These are phyloP conservation scores for Manduca sexta DNA, from an alignment of 1,140 invertebrate genomes.

Conservation along the genomic window DNA sequence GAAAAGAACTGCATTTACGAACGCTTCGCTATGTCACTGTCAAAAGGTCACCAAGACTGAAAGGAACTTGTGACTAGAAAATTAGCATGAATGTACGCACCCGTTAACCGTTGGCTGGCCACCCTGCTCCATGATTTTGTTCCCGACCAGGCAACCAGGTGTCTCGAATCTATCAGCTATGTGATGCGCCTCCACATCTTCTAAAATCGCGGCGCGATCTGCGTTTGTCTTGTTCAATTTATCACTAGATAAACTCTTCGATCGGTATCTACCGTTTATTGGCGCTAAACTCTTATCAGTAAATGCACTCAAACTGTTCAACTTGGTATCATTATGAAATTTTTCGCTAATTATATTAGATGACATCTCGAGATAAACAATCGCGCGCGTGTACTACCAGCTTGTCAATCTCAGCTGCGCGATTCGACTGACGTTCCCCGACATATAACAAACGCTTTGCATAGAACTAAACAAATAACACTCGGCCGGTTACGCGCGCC, in stretches of 20 bases:
- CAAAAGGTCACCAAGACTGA: neutral
- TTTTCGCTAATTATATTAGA: constrained; percentile 57
- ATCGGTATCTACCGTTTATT: constrained; percentile 49
- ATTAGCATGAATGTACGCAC: constrained; percentile 26
- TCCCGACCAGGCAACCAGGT: constrained; percentile 56
- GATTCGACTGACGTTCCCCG: constrained; percentile 39
- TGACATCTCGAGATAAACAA: constrained; percentile 54
- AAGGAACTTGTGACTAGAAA: neutral
- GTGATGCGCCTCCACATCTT: constrained; percentile 60
- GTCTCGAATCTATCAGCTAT: constrained; percentile 55
- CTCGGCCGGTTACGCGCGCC: constrained; percentile 35
- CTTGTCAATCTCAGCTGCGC: constrained; percentile 51
- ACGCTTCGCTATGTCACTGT: neutral
- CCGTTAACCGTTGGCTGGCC: constrained; percentile 33
- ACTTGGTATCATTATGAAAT: constrained; percentile 56
- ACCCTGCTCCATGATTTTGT: constrained; percentile 47
- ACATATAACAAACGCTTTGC: constrained; percentile 50
- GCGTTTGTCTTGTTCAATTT: constrained; percentile 61
- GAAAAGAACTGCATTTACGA: neutral
- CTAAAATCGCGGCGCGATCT: constrained; percentile 59
- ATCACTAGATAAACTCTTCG: constrained; percentile 67
- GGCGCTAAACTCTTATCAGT: constrained; percentile 51
- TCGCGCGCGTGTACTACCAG: constrained; percentile 36
- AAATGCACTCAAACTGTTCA: constrained; percentile 57
- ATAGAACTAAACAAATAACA: constrained; percentile 50